These are phyloP conservation scores for Nasonovia ribisnigri DNA, from an alignment of 2,888 invertebrate genomes.

Conservation along the genomic window DNA sequence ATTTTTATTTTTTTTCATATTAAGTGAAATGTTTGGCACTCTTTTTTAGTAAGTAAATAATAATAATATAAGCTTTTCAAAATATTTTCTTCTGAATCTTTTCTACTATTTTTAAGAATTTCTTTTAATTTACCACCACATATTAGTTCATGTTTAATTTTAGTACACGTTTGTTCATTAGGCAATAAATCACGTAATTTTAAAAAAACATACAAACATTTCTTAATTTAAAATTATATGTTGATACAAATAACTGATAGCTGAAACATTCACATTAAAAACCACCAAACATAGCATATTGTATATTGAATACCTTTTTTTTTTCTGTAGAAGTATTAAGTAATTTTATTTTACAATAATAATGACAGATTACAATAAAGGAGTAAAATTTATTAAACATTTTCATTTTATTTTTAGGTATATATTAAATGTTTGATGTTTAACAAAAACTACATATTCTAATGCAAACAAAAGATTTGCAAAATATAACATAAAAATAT, in stretches of 20 bases:
- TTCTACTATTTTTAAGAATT: not conserved
- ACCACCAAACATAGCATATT: too few species aligned
- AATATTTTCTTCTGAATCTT: not conserved
- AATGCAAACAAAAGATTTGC: not conserved
- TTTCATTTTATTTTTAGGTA: not conserved
- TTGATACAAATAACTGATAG: not conserved
- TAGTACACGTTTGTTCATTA: not conserved
- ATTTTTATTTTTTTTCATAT: not conserved
- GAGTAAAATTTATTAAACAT: not conserved
- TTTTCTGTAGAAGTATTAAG: not conserved
- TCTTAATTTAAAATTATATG: not conserved
- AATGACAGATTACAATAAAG: not conserved
- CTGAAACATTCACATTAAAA: not conserved
- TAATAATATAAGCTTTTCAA: not conserved
- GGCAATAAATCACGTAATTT: not conserved
- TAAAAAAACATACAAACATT: not conserved
- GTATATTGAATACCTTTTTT: not conserved
- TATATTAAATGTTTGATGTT: not conserved
- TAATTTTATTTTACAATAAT: not conserved
- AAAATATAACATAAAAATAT: not conserved
- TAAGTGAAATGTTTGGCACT: not conserved
- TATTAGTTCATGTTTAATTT: not conserved
- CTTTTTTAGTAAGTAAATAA: not conserved
- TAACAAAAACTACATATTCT: slow-evolving; percentile 22
- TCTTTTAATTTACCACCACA: not conserved